Evolutionary conservation across 2,797 vertebrate species (phyloP).

Genomic region (Zalophus californianus): DNA sequence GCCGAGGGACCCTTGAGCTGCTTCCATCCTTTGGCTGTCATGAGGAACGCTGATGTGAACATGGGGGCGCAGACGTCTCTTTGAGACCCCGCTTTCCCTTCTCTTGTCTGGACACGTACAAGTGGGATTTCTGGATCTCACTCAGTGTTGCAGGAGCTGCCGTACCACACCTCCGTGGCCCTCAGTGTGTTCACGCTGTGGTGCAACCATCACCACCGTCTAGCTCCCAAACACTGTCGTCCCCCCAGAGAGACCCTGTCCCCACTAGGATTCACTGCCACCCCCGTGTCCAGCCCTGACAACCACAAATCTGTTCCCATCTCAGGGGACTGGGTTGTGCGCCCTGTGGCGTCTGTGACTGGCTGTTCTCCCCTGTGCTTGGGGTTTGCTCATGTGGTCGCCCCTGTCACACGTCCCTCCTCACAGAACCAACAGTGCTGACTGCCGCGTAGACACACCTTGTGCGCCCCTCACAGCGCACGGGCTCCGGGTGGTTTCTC

Average conservation of each 20-base stretch:
- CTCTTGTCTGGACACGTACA: background rate
- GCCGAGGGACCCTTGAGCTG: accelerated
- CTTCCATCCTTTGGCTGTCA: background rate
- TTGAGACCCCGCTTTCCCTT: background rate
- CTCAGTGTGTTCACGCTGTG: too few species aligned
- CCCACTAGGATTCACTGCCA: background rate
- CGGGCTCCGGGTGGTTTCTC: background rate
- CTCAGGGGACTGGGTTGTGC: background rate
- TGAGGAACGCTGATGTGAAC: too few species aligned
- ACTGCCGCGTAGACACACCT: background rate
- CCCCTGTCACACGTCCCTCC: background rate
- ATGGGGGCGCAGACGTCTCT: background rate
- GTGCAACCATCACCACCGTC: background rate
- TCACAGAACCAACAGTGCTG: background rate
- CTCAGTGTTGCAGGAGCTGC: background rate
- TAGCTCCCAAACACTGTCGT: background rate
- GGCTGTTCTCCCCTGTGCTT: background rate
- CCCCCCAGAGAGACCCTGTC: background rate
- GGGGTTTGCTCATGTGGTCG: background rate
- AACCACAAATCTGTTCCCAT: background rate
- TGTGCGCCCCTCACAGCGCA: too few species aligned
- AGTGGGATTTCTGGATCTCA: background rate
- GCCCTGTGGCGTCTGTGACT: background rate
- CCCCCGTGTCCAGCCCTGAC: background rate
- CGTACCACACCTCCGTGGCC: background rate